phyloP scores from a whole-genome alignment of 2,888 invertebrate genomes.

The Diloba caeruleocephala region DNA sequence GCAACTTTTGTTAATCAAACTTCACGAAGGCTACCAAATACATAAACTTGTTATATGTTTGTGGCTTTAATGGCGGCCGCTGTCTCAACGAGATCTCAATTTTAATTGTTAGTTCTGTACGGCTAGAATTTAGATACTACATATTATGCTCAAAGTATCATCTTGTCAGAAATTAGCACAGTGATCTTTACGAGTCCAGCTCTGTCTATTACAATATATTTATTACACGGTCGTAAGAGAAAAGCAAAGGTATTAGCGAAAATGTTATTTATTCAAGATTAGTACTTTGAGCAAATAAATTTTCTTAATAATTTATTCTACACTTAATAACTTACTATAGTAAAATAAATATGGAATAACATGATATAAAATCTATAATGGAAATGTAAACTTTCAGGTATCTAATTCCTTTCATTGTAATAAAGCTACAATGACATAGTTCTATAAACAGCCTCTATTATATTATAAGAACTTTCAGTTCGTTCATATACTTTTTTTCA shows the following conservation, averaged over 20 bases:
- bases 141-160: slow-evolving; percentile 27
- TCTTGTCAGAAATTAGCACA: slow-evolving; percentile 10
- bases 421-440: slow-evolving; percentile 65
- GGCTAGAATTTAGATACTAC: neutral
- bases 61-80: no score
- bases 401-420: slow-evolving; percentile 75
- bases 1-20: no score
- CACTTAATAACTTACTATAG: slow-evolving; percentile 78
- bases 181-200: neutral
- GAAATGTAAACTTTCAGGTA: slow-evolving; percentile 86
- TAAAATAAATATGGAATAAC: slow-evolving; percentile 87
- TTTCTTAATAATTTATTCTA: slow-evolving; percentile 80
- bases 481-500: slow-evolving; percentile 78
- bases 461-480: slow-evolving; percentile 51
- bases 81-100: neutral
- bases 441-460: slow-evolving; percentile 73
- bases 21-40: no score
- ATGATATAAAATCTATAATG: slow-evolving; percentile 87
- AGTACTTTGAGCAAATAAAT: slow-evolving; percentile 86
- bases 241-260: slow-evolving; percentile 60
- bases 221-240: neutral
- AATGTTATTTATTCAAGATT: slow-evolving; percentile 76
- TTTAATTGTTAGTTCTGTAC: neutral
- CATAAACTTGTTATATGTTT: no score
- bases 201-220: neutral